Evolutionary conservation across 2,113 vertebrate genomes (phyloP).

Genomic region (Emydura subglobosa): DNA sequence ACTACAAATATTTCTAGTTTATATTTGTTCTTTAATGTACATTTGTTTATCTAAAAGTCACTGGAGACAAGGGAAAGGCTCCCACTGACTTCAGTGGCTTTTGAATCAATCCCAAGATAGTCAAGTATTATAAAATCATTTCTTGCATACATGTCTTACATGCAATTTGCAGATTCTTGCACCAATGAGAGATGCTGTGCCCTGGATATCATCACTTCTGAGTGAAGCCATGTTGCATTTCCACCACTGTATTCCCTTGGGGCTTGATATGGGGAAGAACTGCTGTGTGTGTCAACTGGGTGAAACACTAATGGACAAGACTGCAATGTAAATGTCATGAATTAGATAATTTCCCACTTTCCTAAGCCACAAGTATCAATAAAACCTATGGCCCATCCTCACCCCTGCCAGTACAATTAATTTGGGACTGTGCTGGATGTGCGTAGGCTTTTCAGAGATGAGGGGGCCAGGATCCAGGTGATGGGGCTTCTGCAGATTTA

Average conservation of each 20-base stretch:
- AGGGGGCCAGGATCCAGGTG: background rate
- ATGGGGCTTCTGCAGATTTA: background rate
- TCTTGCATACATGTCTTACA: conserved; percentile 8
- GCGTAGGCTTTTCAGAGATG: background rate
- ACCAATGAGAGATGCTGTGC: background rate
- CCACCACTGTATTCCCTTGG: background rate
- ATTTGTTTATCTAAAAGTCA: conserved; percentile 30
- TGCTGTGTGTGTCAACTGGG: conserved; percentile 22
- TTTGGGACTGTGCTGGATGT: background rate
- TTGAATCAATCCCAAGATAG: conserved; percentile 48
- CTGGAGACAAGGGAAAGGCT: conserved; percentile 52
- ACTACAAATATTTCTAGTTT: conserved; percentile 41
- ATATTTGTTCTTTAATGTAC: conserved; percentile 22
- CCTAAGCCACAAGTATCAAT: conserved; percentile 33
- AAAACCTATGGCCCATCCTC: background rate
- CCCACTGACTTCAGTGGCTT: conserved; percentile 42
- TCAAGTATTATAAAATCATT: conserved; percentile 32
- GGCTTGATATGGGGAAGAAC: background rate
- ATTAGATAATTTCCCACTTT: conserved; percentile 51
- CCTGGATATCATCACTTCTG: background rate
- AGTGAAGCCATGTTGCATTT: background rate
- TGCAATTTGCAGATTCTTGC: conserved; percentile 2
- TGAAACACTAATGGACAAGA: conserved; percentile 30
- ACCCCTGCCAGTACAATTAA: background rate
- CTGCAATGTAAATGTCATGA: conserved; percentile 26